Evolutionary conservation across 2,797 vertebrate species (phyloP).

Genomic region (Pseudocheirus occidentalis): DNA sequence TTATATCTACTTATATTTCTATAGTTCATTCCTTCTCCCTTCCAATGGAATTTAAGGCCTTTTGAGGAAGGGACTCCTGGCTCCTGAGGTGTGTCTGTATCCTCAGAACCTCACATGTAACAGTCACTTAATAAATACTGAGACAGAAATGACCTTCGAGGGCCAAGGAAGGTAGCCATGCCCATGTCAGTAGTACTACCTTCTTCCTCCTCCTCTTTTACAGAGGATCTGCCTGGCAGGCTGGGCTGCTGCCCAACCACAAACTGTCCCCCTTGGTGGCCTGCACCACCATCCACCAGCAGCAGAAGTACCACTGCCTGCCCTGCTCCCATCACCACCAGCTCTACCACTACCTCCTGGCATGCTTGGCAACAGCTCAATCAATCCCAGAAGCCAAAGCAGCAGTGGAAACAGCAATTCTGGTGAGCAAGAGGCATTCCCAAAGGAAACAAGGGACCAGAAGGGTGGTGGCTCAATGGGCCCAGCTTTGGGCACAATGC

Average conservation of each 20-base stretch:
- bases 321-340: background rate
- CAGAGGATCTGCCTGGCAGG: background rate
- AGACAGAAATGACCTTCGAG: background rate
- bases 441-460: background rate
- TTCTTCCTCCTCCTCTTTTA: background rate
- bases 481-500: too few species aligned
- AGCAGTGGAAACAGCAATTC: background rate
- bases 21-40: background rate
- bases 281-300: background rate
- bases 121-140: background rate
- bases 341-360: background rate
- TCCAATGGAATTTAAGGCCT: background rate
- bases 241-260: background rate
- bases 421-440: background rate
- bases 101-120: background rate
- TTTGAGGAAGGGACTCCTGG: background rate
- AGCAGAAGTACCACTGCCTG: fast-evolving
- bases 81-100: background rate
- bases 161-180: background rate
- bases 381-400: background rate
- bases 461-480: background rate
- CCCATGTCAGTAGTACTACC: background rate
- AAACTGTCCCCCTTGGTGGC: background rate
- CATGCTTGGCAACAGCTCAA: background rate
- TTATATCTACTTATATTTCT: background rate